phyloP scores from a whole-genome alignment of 1,140 invertebrate species.

The Sycophila sp. region DNA sequence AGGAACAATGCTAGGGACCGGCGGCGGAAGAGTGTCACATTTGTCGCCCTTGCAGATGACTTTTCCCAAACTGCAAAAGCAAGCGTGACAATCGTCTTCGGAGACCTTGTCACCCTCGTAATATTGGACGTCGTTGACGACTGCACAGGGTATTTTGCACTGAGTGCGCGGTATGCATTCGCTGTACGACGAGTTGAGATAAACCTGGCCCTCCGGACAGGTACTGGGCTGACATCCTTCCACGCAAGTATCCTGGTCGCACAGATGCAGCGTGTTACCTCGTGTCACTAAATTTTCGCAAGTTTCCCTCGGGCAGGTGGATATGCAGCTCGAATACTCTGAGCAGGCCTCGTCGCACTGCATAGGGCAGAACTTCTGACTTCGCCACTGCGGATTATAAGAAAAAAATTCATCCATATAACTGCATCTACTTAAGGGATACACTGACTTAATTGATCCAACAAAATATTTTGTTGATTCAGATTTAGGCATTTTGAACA shows the following conservation, averaged over 20 bases:
- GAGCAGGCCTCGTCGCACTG: conserved; percentile 85
- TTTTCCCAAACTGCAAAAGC: conserved; percentile 76
- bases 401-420: no score
- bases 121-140: conserved; percentile 73
- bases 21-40: conserved; percentile 61
- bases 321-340: conserved; percentile 82
- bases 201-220: conserved; percentile 77
- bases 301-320: conserved; percentile 82
- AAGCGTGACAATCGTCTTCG: conserved; percentile 80
- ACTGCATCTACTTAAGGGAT: no score
- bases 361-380: conserved; percentile 84
- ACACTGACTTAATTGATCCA: no score
- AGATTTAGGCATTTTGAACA: no score
- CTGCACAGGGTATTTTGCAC: conserved; percentile 78
- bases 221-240: conserved; percentile 81
- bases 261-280: conserved; percentile 69
- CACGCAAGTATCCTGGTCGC: conserved; percentile 78
- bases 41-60: conserved; percentile 77
- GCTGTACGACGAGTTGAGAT: conserved; percentile 73
- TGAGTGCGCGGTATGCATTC: conserved; percentile 79
- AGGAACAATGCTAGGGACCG: neutral
- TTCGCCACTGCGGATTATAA: conserved; percentile 72
- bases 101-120: conserved; percentile 82
- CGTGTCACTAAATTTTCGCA: conserved; percentile 83
- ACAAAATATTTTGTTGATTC: no score